Percentiles rank a stretch among this genome's conserved stretches.
These are phyloP conservation scores for Rhinopomastus cyanomelas DNA, from an alignment of 2,113 vertebrate species.

Conservation along the genomic window DNA sequence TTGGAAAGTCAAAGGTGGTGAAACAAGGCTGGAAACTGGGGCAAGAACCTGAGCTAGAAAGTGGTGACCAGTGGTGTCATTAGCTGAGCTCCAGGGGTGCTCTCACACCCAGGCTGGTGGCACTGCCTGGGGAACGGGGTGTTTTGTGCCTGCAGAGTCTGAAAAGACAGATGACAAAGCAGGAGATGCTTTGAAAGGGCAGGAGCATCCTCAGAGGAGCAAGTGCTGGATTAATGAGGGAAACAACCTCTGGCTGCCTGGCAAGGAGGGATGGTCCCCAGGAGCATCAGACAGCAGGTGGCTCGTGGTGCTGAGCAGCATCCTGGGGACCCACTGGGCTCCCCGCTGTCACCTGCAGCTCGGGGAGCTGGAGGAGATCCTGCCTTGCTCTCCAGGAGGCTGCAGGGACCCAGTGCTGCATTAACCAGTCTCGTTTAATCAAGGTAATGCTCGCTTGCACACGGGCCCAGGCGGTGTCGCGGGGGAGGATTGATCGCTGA, in stretches of 20 bases:
- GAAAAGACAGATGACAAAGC: constrained; percentile 5
- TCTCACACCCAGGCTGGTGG: neutral
- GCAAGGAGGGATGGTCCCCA: neutral
- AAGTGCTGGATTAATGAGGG: neutral
- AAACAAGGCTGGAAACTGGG: neutral
- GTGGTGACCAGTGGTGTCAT: accelerated
- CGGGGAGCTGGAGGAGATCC: neutral
- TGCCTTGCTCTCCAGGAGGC: neutral
- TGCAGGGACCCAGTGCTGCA: neutral
- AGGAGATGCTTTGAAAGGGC: neutral
- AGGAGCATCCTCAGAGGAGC: constrained; percentile 5
- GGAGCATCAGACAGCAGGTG: accelerated
- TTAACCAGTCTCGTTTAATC: constrained; percentile 43
- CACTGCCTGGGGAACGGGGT: accelerated
- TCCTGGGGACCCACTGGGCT: neutral
- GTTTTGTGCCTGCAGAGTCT: neutral
- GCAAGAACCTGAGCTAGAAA: neutral
- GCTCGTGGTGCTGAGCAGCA: accelerated
- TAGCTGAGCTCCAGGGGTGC: neutral
- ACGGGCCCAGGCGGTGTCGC: neutral
- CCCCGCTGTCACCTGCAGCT: neutral
- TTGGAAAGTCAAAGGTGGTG: neutral
- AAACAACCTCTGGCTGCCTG: constrained; percentile 15
- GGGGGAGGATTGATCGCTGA: constrained; percentile 9
- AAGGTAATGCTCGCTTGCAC: constrained; percentile 20